These are phyloP conservation scores for Acrossocheilus wenchowensis DNA, from an alignment of 2,797 vertebrate species.

Conservation along the genomic window DNA sequence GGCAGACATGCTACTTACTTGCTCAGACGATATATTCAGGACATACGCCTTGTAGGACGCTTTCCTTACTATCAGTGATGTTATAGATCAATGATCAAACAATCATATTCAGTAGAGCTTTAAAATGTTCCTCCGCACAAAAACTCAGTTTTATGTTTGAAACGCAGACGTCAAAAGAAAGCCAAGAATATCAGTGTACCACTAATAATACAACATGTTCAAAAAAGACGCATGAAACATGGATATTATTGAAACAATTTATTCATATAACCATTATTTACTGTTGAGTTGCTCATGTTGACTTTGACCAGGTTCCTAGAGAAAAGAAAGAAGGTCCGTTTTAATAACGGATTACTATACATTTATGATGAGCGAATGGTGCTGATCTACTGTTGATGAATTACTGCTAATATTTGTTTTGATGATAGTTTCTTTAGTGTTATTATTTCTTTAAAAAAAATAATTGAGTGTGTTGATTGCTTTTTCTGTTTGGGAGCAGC, in stretches of 20 bases:
- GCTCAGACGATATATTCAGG: not conserved
- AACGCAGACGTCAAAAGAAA: not conserved
- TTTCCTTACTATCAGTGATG: not conserved
- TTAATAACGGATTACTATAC: not conserved
- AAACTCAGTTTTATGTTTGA: not conserved
- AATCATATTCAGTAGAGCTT: not conserved
- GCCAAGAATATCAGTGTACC: not conserved
- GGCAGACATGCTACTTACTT: conserved; percentile 4
- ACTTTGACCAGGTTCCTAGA: conserved; percentile 25
- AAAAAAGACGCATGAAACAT: conserved; percentile 19
- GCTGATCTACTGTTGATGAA: not conserved
- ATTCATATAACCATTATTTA: conserved; percentile 14
- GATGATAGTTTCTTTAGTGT: not conserved
- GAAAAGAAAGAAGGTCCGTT: conserved; percentile 7
- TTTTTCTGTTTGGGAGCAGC: not conserved
- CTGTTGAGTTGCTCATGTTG: conserved; percentile 29
- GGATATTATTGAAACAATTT: conserved; percentile 27
- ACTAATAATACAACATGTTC: not conserved
- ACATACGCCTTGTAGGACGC: not conserved
- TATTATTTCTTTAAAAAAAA: not conserved
- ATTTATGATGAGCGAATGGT: not conserved
- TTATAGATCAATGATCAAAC: not conserved
- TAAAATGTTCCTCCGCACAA: not conserved
- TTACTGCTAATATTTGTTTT: not conserved
- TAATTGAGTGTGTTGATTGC: not conserved